A percentile compares a stretch with the other conserved stretches of the same genome.
Evolutionary conservation across 2,888 invertebrate genomes (phyloP).

Genomic region (Halictus ligatus): DNA sequence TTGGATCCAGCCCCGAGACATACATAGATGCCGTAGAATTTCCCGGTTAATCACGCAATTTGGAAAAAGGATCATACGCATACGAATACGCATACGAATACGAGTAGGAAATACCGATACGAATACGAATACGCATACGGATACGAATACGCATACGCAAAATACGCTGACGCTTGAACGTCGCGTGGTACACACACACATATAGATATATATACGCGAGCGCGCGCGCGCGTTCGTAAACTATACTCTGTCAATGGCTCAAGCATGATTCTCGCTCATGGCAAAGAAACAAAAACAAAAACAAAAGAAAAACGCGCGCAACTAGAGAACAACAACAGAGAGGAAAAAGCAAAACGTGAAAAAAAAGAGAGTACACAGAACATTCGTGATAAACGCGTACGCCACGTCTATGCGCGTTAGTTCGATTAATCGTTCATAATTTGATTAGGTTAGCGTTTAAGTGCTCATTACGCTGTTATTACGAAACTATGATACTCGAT

Average conservation of each 20-base stretch:
- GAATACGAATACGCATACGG: background rate
- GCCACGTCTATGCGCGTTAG: conserved; percentile 51
- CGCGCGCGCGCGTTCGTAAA: conserved; percentile 13
- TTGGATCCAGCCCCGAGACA: conserved; percentile 82
- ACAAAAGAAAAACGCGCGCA: background rate
- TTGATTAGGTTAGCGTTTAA: conserved; percentile 76
- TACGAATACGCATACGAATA: conserved; percentile 55
- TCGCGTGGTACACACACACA: conserved; percentile 64
- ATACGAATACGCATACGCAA: conserved; percentile 33
- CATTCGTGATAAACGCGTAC: conserved; percentile 45
- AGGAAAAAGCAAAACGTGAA: conserved; percentile 44
- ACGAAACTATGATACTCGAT: conserved; percentile 57
- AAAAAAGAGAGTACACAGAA: conserved; percentile 36
- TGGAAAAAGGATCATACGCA: conserved; percentile 75
- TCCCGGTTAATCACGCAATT: conserved; percentile 79
- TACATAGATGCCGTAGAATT: conserved; percentile 77
- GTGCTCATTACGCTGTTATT: conserved; percentile 69
- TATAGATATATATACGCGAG: too few species aligned
- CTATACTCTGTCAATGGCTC: conserved; percentile 59
- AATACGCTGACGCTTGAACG: conserved; percentile 61
- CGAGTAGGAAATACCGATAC: background rate
- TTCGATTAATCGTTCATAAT: conserved; percentile 75
- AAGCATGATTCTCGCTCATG: conserved; percentile 52
- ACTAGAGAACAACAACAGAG: conserved; percentile 45
- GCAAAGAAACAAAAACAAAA: conserved; percentile 8